These are phyloP conservation scores for Lamellibrachia satsuma DNA, from an alignment of 2,888 invertebrate genomes.

Conservation along the genomic window DNA sequence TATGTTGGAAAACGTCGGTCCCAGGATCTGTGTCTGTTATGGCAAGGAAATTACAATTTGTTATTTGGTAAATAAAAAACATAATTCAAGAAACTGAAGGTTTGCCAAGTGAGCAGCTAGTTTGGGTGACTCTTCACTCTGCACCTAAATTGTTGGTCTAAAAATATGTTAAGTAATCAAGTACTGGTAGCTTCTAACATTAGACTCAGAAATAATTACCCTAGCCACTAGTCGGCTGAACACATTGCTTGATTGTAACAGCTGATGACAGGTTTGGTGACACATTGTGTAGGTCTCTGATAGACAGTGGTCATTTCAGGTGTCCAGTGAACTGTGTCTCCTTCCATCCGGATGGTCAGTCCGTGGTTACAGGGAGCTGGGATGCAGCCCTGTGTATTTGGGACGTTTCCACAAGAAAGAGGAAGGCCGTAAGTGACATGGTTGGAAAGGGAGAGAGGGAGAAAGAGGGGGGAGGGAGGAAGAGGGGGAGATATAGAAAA, in stretches of 20 bases:
- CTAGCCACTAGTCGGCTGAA: not conserved
- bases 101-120: too few species aligned
- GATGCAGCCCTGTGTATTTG: conserved; percentile 61
- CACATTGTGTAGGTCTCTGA: not conserved
- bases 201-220: too few species aligned
- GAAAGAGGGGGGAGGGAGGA: not conserved
- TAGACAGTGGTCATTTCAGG: conserved; percentile 30
- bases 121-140: too few species aligned
- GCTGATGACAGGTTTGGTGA: not conserved
- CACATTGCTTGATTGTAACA: not conserved
- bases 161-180: too few species aligned
- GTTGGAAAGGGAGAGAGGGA: not conserved
- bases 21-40: too few species aligned
- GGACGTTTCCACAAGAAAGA: conserved; percentile 57
- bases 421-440: conserved; percentile 58
- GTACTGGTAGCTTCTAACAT: too few species aligned
- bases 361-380: conserved; percentile 64
- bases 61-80: too few species aligned
- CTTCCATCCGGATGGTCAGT: conserved; percentile 61
- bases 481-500: not conserved
- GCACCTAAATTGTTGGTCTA: too few species aligned
- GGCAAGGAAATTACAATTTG: too few species aligned
- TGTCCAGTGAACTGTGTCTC: conserved; percentile 63
- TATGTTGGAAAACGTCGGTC: too few species aligned
- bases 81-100: too few species aligned